Conservation (phyloP, 1,140 invertebrate species). For the Drosophila ogumai region DNA sequence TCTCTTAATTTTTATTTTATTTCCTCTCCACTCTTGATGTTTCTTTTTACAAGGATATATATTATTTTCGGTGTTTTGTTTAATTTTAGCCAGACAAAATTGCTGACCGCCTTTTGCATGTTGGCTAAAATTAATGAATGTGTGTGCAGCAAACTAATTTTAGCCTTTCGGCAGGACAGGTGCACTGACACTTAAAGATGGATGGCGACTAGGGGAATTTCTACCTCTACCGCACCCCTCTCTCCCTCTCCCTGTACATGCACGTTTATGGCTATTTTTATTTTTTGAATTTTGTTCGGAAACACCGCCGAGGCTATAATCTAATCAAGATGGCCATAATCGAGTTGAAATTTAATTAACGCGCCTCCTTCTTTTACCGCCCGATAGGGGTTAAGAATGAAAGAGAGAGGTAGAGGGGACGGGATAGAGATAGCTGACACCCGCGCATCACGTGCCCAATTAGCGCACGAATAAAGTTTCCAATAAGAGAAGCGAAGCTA, state of each 20-base stretch:
- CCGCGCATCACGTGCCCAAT: slow-evolving; percentile 57
- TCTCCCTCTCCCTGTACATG: not conserved
- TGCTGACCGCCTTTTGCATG: slow-evolving; percentile 61
- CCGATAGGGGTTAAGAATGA: slow-evolving; percentile 3
- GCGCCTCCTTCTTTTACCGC: slow-evolving; percentile 38
- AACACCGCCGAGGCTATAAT: slow-evolving; percentile 25
- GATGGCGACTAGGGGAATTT: slow-evolving; percentile 3
- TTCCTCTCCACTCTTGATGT: not conserved
- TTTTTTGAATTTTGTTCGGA: slow-evolving; percentile 9
- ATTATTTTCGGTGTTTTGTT: slow-evolving; percentile 5
- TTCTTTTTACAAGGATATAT: not conserved
- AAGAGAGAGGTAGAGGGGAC: not conserved
- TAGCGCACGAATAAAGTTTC: slow-evolving; percentile 42
- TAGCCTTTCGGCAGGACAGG: slow-evolving; percentile 29
- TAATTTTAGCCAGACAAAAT: slow-evolving; percentile 23
- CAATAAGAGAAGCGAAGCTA: not conserved
- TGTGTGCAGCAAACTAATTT: slow-evolving; percentile 23
- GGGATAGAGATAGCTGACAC: slow-evolving; percentile 38
- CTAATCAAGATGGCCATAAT: slow-evolving; percentile 59
- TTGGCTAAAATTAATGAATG: slow-evolving; percentile 47
- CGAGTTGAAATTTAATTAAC: slow-evolving; percentile 60
- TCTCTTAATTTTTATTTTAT: not conserved
- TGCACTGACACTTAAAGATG: slow-evolving; percentile 42
- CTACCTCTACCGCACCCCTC: not conserved
- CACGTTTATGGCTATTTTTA: slow-evolving; percentile 26